phyloP scores from a whole-genome alignment of 2,113 vertebrate genomes.

The Tenrec ecaudatus region DNA sequence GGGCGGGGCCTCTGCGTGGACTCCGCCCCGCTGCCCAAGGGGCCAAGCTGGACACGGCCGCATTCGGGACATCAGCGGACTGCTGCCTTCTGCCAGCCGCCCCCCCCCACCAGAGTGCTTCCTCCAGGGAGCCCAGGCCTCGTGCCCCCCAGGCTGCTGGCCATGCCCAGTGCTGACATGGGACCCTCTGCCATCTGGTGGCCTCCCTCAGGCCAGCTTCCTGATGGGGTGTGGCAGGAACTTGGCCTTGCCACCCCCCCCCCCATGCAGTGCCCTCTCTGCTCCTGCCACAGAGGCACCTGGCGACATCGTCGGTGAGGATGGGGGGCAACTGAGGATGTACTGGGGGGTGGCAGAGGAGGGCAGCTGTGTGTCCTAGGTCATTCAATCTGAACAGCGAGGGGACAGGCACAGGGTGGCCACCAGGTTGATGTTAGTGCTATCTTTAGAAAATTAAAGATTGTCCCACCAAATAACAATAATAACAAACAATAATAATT shows the following conservation, averaged over 20 bases:
- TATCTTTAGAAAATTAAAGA: conserved; percentile 89
- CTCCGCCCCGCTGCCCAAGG: too few species aligned
- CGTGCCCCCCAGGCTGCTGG: too few species aligned
- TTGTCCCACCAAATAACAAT: conserved; percentile 82
- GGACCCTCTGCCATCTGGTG: accelerated
- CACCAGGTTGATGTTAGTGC: conserved; percentile 80
- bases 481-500: conserved; percentile 43
- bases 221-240: accelerated
- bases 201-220: not conserved
- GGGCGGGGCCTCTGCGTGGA: too few species aligned
- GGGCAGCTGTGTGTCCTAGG: not conserved
- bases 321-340: accelerated
- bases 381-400: not conserved
- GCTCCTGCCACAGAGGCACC: not conserved
- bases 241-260: not conserved
- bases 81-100: too few species aligned
- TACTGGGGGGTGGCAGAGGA: accelerated
- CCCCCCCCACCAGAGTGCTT: too few species aligned
- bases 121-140: too few species aligned
- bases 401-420: conserved; percentile 14
- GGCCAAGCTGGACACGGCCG: too few species aligned
- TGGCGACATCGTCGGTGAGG: not conserved
- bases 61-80: too few species aligned
- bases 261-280: accelerated
- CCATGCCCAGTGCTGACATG: too few species aligned